These are phyloP conservation scores for Atethmia centrago DNA, from an alignment of 2,888 invertebrate genomes.

Conservation along the genomic window DNA sequence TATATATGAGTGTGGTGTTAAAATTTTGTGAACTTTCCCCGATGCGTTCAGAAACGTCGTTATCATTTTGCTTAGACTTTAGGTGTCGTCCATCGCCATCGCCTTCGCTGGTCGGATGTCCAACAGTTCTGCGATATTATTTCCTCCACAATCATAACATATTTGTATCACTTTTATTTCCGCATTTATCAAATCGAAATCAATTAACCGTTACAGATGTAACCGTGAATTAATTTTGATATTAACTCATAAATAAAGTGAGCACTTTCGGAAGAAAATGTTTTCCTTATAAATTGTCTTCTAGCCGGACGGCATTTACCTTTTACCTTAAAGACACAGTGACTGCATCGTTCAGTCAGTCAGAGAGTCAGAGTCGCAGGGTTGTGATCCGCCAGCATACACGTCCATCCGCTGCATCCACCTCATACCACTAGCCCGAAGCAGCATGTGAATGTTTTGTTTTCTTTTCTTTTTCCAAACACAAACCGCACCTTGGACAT, in stretches of 20 bases:
- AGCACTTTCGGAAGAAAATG: slow-evolving; percentile 17
- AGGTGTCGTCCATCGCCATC: slow-evolving; percentile 84
- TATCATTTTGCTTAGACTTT: slow-evolving; percentile 84
- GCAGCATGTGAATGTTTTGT: slow-evolving; percentile 91
- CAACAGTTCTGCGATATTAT: slow-evolving; percentile 64
- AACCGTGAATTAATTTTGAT: slow-evolving; percentile 35
- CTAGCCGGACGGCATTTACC: slow-evolving; percentile 44
- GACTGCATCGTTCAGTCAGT: slow-evolving; percentile 14
- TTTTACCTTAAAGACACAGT: background rate
- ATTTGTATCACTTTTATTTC: slow-evolving; percentile 17
- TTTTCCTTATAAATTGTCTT: slow-evolving; percentile 26
- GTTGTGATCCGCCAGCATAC: slow-evolving; percentile 77
- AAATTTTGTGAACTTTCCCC: slow-evolving; percentile 74
- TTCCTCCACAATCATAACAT: slow-evolving; percentile 10
- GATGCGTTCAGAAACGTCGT: slow-evolving; percentile 76
- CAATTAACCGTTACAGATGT: slow-evolving; percentile 31
- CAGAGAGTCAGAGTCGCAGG: slow-evolving; percentile 75
- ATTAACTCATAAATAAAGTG: slow-evolving; percentile 9
- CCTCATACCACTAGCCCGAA: slow-evolving; percentile 85
- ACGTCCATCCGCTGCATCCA: slow-evolving; percentile 86
- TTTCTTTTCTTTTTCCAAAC: slow-evolving; percentile 90
- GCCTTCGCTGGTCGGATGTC: slow-evolving; percentile 75
- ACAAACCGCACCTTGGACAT: slow-evolving; percentile 90
- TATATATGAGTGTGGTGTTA: slow-evolving; percentile 29
- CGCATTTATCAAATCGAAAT: slow-evolving; percentile 17